phyloP scores from a whole-genome alignment of 2,113 vertebrate species.

The Apistogramma diplotaenia region DNA sequence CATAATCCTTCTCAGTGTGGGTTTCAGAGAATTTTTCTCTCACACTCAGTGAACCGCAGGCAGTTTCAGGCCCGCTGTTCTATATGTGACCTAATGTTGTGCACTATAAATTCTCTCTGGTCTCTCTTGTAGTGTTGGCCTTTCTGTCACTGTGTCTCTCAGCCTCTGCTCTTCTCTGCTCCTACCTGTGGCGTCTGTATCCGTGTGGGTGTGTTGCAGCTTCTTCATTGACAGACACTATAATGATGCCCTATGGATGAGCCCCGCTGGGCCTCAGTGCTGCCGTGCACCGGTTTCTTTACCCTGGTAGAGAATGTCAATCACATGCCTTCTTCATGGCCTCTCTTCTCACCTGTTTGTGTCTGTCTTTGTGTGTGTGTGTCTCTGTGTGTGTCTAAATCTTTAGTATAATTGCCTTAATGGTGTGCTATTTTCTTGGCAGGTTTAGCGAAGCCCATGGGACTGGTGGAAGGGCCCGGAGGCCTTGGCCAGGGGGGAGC shows the following conservation, averaged over 20 bases:
- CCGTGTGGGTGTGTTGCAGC: constrained; percentile 40
- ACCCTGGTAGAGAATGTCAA: constrained; percentile 32
- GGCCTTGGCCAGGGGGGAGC: constrained; percentile 94
- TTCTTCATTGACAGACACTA: constrained; percentile 44
- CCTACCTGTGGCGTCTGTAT: constrained; percentile 9
- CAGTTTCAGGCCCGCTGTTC: not conserved
- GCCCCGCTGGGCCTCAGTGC: constrained; percentile 22
- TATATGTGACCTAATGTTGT: not conserved
- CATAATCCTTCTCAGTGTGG: not conserved
- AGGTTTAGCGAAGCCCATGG: constrained; percentile 97
- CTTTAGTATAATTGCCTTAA: constrained; percentile 10
- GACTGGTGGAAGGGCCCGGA: constrained; percentile 95
- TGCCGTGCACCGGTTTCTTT: constrained; percentile 25
- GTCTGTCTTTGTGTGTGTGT: not conserved
- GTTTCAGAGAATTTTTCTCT: not conserved
- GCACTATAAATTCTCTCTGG: not conserved
- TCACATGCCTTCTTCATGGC: constrained; percentile 27
- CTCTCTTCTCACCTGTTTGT: constrained; percentile 31
- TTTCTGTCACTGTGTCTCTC: not conserved
- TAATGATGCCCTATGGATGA: constrained; percentile 53
- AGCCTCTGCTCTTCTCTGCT: not conserved
- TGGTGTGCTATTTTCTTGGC: constrained; percentile 25
- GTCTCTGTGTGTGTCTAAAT: not conserved
- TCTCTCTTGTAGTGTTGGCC: not conserved
- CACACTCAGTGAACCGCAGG: not conserved